Base-by-base conservation (phyloP, 2,888 invertebrate species). In the Amblyjoppa fuscipennis region DNA sequence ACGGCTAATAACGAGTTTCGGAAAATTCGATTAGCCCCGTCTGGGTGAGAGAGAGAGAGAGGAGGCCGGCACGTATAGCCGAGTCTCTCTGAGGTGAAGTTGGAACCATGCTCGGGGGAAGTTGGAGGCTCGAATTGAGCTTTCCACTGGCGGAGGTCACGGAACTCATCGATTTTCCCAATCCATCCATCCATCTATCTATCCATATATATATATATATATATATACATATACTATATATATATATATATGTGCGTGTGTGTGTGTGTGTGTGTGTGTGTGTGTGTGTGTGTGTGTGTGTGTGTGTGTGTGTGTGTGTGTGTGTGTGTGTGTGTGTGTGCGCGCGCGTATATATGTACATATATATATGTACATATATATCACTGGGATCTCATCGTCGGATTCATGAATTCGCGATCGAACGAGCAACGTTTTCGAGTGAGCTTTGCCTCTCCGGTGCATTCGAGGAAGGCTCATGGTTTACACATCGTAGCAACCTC, bases 381-480 rank as follows among this genome's bases (percentile, higher is more conserved):
- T 31, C n/a, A 31, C 31, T 41, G 56, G 56, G 45, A 77, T 45
- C 34, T 61, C 73, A 41, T 78, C 73, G 59, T 38, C 49, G 49
- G 45, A 49, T 84, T 84, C 73, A 76, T 82, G 85, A 86, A 87
- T 86, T 84, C 69, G 45, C 79, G 77, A 78, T 16, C 70, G 87
- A 79, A 70, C 61, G 78, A 86, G 73, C 45, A 61, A 61, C 59
- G 84, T 79, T 78, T 73, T 79, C 28, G 38, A 41, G 68, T 64
- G 70, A 74, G 75, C 79, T 75, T 64, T 41, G 64, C 41, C 56
- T 16, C 20, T 34, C 49, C 49, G 45, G 6, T 16, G 69, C 69
- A 45, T 69, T 53, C 51, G 28, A 81, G 84, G 87, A 90, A 89
- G 85, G 84, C 91, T 93, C 93, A 92, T 92, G 92, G 91, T 93